Conservation (phyloP, 1,140 invertebrate genomes). For the Arctopsyche grandis region DNA sequence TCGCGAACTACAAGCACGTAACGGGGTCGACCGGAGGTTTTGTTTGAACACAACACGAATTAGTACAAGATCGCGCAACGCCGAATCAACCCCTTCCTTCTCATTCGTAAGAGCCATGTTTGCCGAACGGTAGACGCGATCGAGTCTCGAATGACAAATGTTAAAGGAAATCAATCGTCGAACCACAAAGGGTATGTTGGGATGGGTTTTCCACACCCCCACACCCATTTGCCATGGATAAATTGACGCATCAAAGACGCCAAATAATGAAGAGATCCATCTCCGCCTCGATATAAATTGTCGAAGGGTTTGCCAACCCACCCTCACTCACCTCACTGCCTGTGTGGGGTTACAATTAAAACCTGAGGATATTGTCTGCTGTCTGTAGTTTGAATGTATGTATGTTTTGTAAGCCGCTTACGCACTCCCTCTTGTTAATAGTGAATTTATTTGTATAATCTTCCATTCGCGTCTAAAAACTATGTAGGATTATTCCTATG, state of each 20-base stretch:
- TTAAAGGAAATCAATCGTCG: constrained; percentile 48
- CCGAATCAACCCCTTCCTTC: too few species aligned
- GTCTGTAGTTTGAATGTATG: background rate
- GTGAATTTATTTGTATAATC: constrained; percentile 35
- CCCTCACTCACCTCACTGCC: background rate
- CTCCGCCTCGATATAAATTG: constrained; percentile 33
- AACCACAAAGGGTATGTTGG: constrained; percentile 29
- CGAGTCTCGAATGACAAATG: constrained; percentile 45
- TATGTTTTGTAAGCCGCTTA: constrained; percentile 23
- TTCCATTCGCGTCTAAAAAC: background rate
- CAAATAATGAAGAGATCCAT: constrained; percentile 50
- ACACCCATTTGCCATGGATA: constrained; percentile 21
- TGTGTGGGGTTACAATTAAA: constrained; percentile 37
- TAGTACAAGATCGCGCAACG: too few species aligned
- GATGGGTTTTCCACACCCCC: background rate
- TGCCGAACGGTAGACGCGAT: background rate
- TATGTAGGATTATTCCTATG: background rate
- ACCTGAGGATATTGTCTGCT: constrained; percentile 33
- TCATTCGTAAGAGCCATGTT: too few species aligned
- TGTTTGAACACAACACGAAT: too few species aligned
- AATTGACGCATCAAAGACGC: constrained; percentile 45
- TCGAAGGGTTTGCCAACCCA: constrained; percentile 4
- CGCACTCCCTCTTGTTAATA: constrained; percentile 17
- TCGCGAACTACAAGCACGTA: too few species aligned
- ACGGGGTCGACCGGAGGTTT: too few species aligned